phyloP scores from a whole-genome alignment of 2,113 vertebrate species.

The Sorex araneus region DNA sequence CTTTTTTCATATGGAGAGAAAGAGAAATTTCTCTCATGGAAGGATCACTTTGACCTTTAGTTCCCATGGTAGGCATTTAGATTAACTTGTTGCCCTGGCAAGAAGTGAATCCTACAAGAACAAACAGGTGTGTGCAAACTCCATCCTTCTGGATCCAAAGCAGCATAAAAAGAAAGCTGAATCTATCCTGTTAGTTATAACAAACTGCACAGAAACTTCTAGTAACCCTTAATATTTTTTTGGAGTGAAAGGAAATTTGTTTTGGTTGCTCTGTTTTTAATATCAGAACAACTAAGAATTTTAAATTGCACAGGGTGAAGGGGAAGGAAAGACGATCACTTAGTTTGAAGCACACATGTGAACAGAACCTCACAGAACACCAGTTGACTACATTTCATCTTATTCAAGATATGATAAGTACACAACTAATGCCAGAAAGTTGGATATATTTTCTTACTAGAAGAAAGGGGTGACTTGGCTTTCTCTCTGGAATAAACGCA shows the following conservation, averaged over 20 bases:
- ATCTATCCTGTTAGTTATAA: background rate
- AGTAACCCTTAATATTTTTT: constrained; percentile 10
- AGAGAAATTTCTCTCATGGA: background rate
- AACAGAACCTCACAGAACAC: constrained; percentile 44
- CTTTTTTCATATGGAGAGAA: too few relatives aligned
- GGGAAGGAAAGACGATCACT: constrained; percentile 9
- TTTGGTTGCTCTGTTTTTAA: constrained; percentile 47
- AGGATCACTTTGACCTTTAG: background rate
- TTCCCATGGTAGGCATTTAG: background rate
- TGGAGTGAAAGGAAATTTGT: constrained; percentile 11
- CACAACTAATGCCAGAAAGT: constrained; percentile 45
- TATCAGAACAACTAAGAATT: constrained; percentile 50
- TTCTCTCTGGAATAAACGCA: background rate
- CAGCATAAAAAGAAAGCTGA: background rate
- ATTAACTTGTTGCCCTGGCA: background rate
- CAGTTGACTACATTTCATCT: constrained; percentile 60
- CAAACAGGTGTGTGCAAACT: background rate
- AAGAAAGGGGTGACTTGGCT: background rate
- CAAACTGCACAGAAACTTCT: background rate
- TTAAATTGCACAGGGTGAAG: constrained; percentile 41
- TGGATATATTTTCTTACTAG: constrained; percentile 28
- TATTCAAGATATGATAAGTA: constrained; percentile 51
- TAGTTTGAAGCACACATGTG: constrained; percentile 35
- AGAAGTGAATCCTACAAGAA: too few relatives aligned
- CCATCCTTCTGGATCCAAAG: background rate